Conservation (phyloP, 2,113 vertebrate genomes). For the Poecile atricapillus region DNA sequence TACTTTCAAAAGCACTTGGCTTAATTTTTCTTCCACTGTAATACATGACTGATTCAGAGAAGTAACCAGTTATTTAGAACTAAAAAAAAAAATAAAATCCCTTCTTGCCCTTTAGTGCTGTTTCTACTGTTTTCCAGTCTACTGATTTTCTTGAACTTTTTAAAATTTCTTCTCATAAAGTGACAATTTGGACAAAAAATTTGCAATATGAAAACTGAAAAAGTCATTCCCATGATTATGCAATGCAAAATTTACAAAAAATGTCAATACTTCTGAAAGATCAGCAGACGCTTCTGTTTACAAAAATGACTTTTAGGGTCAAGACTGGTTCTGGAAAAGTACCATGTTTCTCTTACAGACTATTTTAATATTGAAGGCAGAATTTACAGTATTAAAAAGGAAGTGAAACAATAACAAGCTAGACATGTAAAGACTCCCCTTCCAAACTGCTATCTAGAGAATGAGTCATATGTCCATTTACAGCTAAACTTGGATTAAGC, state of each 20-base stretch:
- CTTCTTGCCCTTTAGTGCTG: neutral
- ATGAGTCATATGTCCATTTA: slow-evolving; percentile 10
- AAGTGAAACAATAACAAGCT: neutral
- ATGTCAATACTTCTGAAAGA: neutral
- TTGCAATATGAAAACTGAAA: neutral
- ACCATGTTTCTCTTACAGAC: neutral
- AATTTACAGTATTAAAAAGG: neutral
- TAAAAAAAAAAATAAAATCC: neutral
- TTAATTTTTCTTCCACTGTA: slow-evolving; percentile 3
- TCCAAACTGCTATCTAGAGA: neutral
- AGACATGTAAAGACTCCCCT: neutral
- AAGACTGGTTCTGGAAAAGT: neutral
- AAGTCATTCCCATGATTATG: neutral
- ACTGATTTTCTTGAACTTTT: neutral
- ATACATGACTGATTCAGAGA: neutral
- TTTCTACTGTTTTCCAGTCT: neutral
- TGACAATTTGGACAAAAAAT: neutral
- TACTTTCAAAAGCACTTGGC: slow-evolving; percentile 19
- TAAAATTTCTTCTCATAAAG: neutral
- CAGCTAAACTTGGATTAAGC: slow-evolving; percentile 1
- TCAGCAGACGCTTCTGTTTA: neutral
- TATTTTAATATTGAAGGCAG: neutral
- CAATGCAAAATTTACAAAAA: neutral
- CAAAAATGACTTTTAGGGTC: neutral
- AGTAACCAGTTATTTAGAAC: neutral